Evolutionary conservation across 1,140 invertebrate species (phyloP), one percentile per base, ranked within the genome.

Genomic region (Aethina tumida): DNA sequence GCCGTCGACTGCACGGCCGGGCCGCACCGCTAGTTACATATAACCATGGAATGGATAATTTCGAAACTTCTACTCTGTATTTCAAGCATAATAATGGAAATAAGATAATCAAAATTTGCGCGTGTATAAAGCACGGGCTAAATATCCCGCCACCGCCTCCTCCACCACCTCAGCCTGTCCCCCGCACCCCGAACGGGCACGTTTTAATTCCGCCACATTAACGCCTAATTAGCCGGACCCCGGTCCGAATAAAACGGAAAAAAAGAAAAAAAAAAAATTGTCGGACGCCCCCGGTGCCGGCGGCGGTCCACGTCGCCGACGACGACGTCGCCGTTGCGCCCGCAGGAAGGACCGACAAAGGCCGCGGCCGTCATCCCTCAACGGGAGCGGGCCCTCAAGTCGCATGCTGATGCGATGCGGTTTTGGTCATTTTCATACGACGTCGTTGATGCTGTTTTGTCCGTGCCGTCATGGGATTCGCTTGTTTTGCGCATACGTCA

Each of bases 1-100:
- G 29, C 35, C 21, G 34, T 36, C 39, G 29, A 53, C 28, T 33
- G 39, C 28, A 51, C 42, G 30, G 19, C 10, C 49, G 58, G 49
- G 30, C 52, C 28, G 47, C 49, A 31, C 35, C 43, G 51, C 58
- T 62, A 62, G 59, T 62, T 62, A 62, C 59, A 60, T 59, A 62
- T 62, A 60, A 58, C 59, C 58, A 56, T 62, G 58, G 59, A 62
- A 62, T 62, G 59, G 59, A 62, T 62, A 62, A 62, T 62, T 62
- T 62, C 59, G 59, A 62, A 62, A 62, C 58, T 62, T 62, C 58
- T 56, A 62, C 58, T 56, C 59, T 60, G 59, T 60, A 59, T 62
- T 62, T 62, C 56, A 53, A 58, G 55, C 59, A 56, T 60, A 62
- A 62, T 60, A 62, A 62, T 60, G 58, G 57, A 62, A 60, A 62